Percentiles rank a stretch among this genome's conserved stretches.
These are phyloP conservation scores for Petaurus breviceps DNA, from an alignment of 2,113 vertebrate species.

Conservation along the genomic window DNA sequence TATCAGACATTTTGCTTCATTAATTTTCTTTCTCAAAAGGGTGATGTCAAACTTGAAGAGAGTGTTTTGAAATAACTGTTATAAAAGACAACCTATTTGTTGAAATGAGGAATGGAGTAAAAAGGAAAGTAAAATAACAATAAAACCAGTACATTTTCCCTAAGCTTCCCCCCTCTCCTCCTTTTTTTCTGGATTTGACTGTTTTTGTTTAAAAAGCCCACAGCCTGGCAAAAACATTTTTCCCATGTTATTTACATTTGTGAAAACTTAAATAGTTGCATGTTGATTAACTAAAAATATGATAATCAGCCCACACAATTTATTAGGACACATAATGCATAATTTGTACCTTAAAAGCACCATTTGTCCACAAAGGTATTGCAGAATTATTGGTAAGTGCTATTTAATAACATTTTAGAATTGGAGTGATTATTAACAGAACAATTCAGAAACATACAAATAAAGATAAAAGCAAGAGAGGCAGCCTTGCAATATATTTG, in stretches of 20 bases:
- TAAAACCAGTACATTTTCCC: not conserved
- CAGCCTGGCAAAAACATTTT: not conserved
- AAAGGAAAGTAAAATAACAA: not conserved
- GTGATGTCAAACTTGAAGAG: not conserved
- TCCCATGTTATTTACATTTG: not conserved
- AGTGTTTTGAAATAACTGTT: not conserved
- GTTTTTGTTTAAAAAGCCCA: not conserved
- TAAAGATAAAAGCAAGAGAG: not conserved
- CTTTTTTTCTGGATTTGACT: not conserved
- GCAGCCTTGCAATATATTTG: not conserved
- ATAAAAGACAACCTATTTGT: not conserved
- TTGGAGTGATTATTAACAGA: not conserved
- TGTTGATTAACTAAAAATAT: not conserved
- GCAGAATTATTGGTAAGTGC: not conserved
- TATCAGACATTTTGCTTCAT: not conserved
- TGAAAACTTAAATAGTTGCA: not conserved
- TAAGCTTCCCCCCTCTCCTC: not conserved
- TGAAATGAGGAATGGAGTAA: not conserved
- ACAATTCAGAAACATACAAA: not conserved
- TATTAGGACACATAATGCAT: not conserved
- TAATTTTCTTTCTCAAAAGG: not conserved
- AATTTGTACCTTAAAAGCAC: constrained; percentile 1
- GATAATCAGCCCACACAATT: not conserved
- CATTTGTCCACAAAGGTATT: not conserved
- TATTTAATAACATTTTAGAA: constrained; percentile 9